Conservation (phyloP, 2,797 vertebrate genomes). For the Syngnathus acus region DNA sequence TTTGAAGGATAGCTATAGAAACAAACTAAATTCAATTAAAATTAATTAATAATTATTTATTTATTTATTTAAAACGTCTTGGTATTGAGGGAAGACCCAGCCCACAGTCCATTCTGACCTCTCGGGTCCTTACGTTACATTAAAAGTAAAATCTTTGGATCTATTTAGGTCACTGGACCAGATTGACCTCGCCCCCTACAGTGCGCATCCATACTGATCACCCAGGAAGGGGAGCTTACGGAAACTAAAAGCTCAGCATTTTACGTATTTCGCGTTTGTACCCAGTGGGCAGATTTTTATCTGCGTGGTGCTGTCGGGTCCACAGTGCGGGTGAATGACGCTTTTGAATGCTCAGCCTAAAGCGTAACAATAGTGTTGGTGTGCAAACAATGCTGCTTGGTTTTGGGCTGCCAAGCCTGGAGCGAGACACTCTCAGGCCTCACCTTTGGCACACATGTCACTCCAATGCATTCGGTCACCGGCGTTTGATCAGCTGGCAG, state of each 20-base stretch:
- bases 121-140: slow-evolving; percentile 8
- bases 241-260: slow-evolving; percentile 74
- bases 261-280: slow-evolving; percentile 71
- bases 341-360: slow-evolving; percentile 76
- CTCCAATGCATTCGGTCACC: slow-evolving; percentile 19
- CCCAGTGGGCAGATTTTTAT: slow-evolving; percentile 83
- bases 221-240: slow-evolving; percentile 31
- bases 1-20: too few relatives aligned
- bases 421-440: slow-evolving; percentile 30
- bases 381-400: slow-evolving; percentile 66
- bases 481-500: slow-evolving; percentile 10
- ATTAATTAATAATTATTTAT: too few relatives aligned
- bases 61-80: too few relatives aligned
- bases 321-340: slow-evolving; percentile 69
- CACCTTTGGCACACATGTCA: slow-evolving; percentile 42
- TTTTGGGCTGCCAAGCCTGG: slow-evolving; percentile 48
- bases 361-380: slow-evolving; percentile 65
- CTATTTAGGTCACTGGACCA: slow-evolving; percentile 31
- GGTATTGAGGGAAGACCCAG: neutral
- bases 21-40: too few relatives aligned
- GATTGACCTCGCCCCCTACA: slow-evolving; percentile 8
- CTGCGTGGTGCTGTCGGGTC: slow-evolving; percentile 56
- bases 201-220: slow-evolving; percentile 40
- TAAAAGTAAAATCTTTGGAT: slow-evolving; percentile 21
- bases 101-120: neutral